A percentile compares a stretch with the other conserved stretches of the same genome.
phyloP scores from a whole-genome alignment of 2,113 vertebrate species.

The Pseudolaguvia tuberculata region DNA sequence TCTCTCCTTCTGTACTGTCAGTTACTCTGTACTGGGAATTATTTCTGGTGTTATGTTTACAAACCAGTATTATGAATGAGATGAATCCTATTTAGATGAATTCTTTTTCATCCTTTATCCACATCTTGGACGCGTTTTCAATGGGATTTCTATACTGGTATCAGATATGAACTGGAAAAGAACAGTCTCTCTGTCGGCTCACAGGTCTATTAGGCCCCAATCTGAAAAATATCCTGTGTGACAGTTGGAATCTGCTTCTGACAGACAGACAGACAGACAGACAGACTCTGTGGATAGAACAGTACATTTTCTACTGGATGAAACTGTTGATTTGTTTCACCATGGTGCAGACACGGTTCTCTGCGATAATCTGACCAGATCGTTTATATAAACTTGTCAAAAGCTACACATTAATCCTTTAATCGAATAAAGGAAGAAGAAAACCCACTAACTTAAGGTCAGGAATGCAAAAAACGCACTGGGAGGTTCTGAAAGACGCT shows the following conservation, averaged over 20 bases:
- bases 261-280: no score
- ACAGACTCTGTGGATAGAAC: constrained; percentile 7
- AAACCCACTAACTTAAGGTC: constrained; percentile 60
- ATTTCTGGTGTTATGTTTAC: constrained; percentile 1
- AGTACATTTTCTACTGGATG: neutral
- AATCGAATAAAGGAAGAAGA: constrained; percentile 57
- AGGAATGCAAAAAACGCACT: constrained; percentile 56
- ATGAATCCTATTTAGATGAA: no score
- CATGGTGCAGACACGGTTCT: neutral
- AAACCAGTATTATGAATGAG: neutral
- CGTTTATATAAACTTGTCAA: neutral
- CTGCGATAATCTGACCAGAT: neutral
- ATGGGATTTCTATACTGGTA: neutral
- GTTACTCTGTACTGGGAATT: no score
- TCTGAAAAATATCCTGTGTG: constrained; percentile 5
- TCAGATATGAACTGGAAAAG: constrained; percentile 25
- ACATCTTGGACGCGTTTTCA: neutral
- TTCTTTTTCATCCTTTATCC: constrained; percentile 10
- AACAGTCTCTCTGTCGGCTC: constrained; percentile 20
- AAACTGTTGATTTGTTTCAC: neutral
- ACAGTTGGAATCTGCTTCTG: constrained; percentile 7
- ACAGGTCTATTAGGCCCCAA: neutral
- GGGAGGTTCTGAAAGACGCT: constrained; percentile 74
- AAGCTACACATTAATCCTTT: constrained; percentile 32
- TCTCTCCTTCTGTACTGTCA: constrained; percentile 11